Evolutionary conservation across 2,797 vertebrate species (phyloP), one percentile per base, ranked within the genome.

Genomic region (Schizopygopsis malacanthus): DNA sequence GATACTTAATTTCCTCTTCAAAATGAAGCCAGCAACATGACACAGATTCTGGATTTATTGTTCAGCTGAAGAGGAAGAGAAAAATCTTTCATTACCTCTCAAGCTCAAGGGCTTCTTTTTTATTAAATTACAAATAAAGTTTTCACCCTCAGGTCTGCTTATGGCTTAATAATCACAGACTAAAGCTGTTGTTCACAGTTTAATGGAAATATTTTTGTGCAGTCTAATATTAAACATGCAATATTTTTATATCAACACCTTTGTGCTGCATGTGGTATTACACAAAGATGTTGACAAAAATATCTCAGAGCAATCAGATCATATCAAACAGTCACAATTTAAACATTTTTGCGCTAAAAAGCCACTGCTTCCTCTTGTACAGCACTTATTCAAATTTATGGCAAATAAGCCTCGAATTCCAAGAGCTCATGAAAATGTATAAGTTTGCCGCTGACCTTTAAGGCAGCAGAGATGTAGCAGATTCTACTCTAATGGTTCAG

Each of bases 371-470:
- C 79, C 56, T 84, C 54, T 86, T 77, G 43, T 52, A 77, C 81
- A 87, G 88, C 77, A 82, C 83, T 84, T 88, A 85, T 90, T 88
- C 70, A 89, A 89, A 90, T 83, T 41, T 84, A 85, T 72, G 45
- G 28, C 61, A 83, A 77, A 85, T 69, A 87, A 56, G 84, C 6
- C 65, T 78, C 43, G 76, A 85, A 85, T 86, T 81, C 47, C 33
- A 50, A 73, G 82, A 65, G 54, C 84, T 88, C 84, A 87, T 90
- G 86, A 86, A 88, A 88, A 89, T 87, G 85, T 85, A 86, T 83
- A 89, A 73, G 86, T 88, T 87, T 88, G 80, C 73, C 22, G 54
- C 47, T 88, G 88, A 90, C 88, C 88, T 90, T 89, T 90, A 65
- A 82, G 75, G 79, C 77, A 70, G 82, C 25, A 52, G 39, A 81